Percentiles rank a stretch among this genome's conserved stretches.
These are phyloP conservation scores for Philaenus spumarius DNA, from an alignment of 1,140 invertebrate genomes.

Conservation along the genomic window DNA sequence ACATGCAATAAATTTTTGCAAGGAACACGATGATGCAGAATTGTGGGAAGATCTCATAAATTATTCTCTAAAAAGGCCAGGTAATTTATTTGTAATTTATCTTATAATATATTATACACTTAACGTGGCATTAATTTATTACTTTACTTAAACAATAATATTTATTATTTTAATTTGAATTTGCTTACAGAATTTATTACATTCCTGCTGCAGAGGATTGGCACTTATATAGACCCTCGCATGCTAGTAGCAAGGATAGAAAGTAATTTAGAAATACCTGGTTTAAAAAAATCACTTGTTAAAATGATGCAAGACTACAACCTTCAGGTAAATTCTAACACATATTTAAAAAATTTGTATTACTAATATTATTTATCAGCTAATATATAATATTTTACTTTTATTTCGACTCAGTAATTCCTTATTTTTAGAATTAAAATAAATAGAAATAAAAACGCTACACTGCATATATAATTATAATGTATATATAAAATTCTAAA, in stretches of 20 bases:
- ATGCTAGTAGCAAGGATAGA: conserved; percentile 80
- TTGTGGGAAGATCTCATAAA: conserved; percentile 92
- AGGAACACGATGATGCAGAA: conserved; percentile 90
- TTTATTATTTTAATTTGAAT: conserved; percentile 19
- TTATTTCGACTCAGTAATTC: too few relatives aligned
- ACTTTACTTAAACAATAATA: too few relatives aligned
- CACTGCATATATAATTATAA: too few relatives aligned
- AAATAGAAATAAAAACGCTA: too few relatives aligned
- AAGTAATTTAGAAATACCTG: conserved; percentile 75
- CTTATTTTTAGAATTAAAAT: too few relatives aligned
- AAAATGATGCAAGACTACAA: conserved; percentile 96
- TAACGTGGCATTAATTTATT: too few relatives aligned
- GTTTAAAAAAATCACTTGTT: conserved; percentile 81
- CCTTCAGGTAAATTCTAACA: conserved; percentile 72
- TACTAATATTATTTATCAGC: too few relatives aligned
- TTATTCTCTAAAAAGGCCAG: conserved; percentile 80
- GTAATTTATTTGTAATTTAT: too few relatives aligned
- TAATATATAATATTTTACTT: too few relatives aligned
- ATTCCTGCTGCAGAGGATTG: conserved; percentile 69
- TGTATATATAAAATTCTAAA: too few relatives aligned
- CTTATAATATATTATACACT: too few relatives aligned
- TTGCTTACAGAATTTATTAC: conserved; percentile 60
- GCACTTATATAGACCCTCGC: conserved; percentile 86
- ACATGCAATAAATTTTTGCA: conserved; percentile 93
- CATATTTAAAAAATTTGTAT: too few relatives aligned